These are phyloP conservation scores for Tyria jacobaeae DNA, from an alignment of 2,888 invertebrate species.

Conservation along the genomic window DNA sequence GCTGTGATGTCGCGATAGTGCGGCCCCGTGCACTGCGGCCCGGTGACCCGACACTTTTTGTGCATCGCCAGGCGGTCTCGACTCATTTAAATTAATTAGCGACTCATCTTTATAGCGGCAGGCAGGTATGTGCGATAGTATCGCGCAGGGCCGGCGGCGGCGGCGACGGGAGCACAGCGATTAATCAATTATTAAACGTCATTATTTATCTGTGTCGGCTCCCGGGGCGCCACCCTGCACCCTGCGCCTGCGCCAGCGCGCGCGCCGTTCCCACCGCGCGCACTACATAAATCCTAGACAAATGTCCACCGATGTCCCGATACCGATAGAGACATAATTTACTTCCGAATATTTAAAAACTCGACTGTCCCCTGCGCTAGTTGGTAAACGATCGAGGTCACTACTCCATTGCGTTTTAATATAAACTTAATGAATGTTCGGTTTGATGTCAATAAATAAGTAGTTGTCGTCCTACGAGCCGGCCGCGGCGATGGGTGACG, in stretches of 20 bases:
- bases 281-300: conserved; percentile 59
- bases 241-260: conserved; percentile 12
- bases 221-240: conserved; percentile 52
- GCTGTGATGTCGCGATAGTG: conserved; percentile 54
- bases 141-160: conserved; percentile 27
- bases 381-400: conserved; percentile 45
- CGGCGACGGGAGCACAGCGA: conserved; percentile 59
- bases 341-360: conserved; percentile 62
- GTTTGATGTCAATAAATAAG: conserved; percentile 48
- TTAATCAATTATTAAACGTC: conserved; percentile 82
- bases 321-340: conserved; percentile 75
- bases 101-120: conserved; percentile 64
- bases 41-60: conserved; percentile 48
- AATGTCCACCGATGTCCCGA: conserved; percentile 56
- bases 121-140: conserved; percentile 51
- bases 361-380: conserved; percentile 27
- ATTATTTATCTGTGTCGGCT: conserved; percentile 68
- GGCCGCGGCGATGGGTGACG: conserved; percentile 43
- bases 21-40: conserved; percentile 26
- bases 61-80: conserved; percentile 58
- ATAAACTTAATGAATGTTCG: conserved; percentile 45
- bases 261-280: conserved; percentile 27
- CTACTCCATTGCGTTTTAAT: conserved; percentile 37
- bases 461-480: conserved; percentile 20
- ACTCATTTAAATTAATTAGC: conserved; percentile 81